These are phyloP conservation scores for Ataeniobius toweri DNA, from an alignment of 2,797 vertebrate species.

Conservation along the genomic window DNA sequence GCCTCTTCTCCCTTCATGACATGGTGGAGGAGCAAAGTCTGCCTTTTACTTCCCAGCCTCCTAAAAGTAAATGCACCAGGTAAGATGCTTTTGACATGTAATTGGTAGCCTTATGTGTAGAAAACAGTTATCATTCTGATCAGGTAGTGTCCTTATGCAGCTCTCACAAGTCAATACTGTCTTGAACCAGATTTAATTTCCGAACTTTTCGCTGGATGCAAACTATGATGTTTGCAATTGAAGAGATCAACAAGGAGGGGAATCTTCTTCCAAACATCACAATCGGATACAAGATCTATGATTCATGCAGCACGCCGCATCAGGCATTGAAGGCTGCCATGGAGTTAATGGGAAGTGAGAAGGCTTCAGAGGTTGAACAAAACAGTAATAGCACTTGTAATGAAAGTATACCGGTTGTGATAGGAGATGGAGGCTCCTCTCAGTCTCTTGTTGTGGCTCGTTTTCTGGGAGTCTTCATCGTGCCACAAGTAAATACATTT, in stretches of 20 bases:
- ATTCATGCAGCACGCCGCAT: conserved; percentile 81
- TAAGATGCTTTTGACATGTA: conserved; percentile 37
- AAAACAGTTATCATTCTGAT: not conserved
- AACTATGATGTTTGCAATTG: conserved; percentile 85
- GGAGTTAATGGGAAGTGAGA: conserved; percentile 70
- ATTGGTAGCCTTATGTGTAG: not conserved
- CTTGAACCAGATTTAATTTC: conserved; percentile 79
- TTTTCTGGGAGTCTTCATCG: conserved; percentile 79
- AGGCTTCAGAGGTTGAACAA: conserved; percentile 16
- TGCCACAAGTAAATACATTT: conserved; percentile 76
- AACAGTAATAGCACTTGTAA: conserved; percentile 49
- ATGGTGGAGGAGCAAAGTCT: conserved; percentile 66
- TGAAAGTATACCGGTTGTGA: conserved; percentile 71
- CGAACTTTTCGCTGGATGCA: conserved; percentile 86
- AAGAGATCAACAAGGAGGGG: conserved; percentile 80
- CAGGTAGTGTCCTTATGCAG: not conserved
- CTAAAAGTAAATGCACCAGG: conserved; percentile 74
- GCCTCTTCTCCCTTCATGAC: conserved; percentile 84
- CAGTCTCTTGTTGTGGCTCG: conserved; percentile 81
- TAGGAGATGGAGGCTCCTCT: conserved; percentile 84
- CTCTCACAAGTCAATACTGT: not conserved
- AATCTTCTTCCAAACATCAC: conserved; percentile 78
- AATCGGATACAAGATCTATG: conserved; percentile 82
- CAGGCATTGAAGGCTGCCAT: conserved; percentile 77
- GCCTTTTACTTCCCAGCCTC: conserved; percentile 70